Percentiles rank a stretch among this genome's conserved stretches.
Evolutionary conservation across 2,797 vertebrate genomes (phyloP).

Genomic region (Eidolon dupreanum): DNA sequence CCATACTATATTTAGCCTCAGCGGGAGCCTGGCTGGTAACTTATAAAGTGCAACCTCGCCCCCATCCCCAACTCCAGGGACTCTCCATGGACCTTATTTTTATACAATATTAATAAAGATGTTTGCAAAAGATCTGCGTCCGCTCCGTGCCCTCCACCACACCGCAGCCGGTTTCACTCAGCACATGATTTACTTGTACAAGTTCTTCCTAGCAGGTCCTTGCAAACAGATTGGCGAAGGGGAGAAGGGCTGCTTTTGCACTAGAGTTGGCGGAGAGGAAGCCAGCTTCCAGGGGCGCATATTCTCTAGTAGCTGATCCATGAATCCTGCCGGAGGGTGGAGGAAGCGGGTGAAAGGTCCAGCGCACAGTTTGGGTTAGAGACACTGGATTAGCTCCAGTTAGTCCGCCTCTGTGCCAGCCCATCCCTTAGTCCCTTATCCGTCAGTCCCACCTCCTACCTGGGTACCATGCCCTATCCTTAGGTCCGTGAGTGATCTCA

Average conservation of each 20-base stretch:
- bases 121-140: slow-evolving; percentile 69
- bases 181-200: slow-evolving; percentile 49
- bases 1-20: slow-evolving; percentile 69
- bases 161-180: background rate
- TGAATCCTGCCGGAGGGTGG: background rate
- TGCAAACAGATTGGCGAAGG: background rate
- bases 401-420: background rate
- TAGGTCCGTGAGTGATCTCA: background rate
- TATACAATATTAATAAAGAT: slow-evolving; percentile 80
- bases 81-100: slow-evolving; percentile 74
- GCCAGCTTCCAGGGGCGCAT: background rate
- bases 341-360: background rate
- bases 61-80: background rate
- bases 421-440: background rate
- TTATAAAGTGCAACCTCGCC: slow-evolving; percentile 54
- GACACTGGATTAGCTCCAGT: background rate
- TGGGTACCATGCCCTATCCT: background rate
- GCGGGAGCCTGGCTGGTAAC: slow-evolving; percentile 64
- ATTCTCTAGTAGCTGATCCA: background rate
- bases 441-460: background rate
- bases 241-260: slow-evolving; percentile 56
- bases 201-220: slow-evolving; percentile 14
- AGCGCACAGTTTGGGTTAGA: background rate
- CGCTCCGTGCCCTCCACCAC: background rate
- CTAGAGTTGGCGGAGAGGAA: slow-evolving; percentile 1